Conservation (phyloP, 2,113 vertebrate genomes). For the Arothron firmamentum region DNA sequence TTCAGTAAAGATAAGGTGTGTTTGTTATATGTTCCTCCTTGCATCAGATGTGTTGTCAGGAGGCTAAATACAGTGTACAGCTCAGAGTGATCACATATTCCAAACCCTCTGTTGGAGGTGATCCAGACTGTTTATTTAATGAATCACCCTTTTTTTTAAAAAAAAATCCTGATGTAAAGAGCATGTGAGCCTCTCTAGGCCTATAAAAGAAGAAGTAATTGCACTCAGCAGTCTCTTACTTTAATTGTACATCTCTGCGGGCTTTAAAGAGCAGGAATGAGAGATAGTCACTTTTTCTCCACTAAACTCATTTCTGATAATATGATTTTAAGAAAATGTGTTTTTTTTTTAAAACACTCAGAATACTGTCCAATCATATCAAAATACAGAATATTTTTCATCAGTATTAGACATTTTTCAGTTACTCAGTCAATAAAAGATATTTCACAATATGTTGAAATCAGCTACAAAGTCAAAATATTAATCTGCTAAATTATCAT, state of each 20-base stretch:
- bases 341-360: not conserved
- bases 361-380: too few species aligned
- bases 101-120: conserved; percentile 8
- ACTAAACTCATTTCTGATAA: not conserved
- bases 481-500: too few species aligned
- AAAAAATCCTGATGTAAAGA: too few species aligned
- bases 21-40: too few species aligned
- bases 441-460: too few species aligned
- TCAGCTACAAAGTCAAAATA: too few species aligned
- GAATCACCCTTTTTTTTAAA: conserved; percentile 10
- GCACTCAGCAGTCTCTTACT: conserved; percentile 1
- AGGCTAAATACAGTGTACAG: too few species aligned
- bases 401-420: too few species aligned
- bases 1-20: too few species aligned
- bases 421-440: too few species aligned
- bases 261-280: conserved; percentile 69
- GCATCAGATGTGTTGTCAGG: too few species aligned
- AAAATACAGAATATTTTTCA: too few species aligned
- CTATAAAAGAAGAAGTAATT: not conserved
- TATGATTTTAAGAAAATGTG: not conserved
- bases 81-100: not conserved
- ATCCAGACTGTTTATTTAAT: conserved; percentile 38
- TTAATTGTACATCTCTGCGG: conserved; percentile 52
- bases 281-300: conserved; percentile 48
- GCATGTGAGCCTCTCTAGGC: not conserved